phyloP scores from a whole-genome alignment of 2,797 vertebrate genomes.

The Aulostomus chinensis region DNA sequence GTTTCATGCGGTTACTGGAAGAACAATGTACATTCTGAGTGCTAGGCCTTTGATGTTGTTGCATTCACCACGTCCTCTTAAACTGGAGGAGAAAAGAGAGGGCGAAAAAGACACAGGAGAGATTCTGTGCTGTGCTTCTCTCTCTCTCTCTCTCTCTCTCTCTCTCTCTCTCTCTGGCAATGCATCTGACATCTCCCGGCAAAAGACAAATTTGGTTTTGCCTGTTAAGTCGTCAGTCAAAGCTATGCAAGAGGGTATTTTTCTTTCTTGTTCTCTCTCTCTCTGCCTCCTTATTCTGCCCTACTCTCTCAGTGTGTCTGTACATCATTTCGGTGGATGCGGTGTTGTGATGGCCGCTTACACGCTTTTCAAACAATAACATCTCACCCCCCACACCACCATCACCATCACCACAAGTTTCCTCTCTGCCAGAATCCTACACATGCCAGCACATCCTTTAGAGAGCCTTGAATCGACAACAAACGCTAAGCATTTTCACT shows the following conservation, averaged over 20 bases:
- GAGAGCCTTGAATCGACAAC: slow-evolving; percentile 79
- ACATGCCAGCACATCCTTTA: slow-evolving; percentile 80
- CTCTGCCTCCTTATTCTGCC: slow-evolving; percentile 16
- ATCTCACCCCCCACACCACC: slow-evolving; percentile 48
- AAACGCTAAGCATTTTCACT: slow-evolving; percentile 73
- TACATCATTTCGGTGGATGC: slow-evolving; percentile 71
- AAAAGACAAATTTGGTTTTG: slow-evolving; percentile 81
- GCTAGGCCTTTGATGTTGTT: slow-evolving; percentile 79
- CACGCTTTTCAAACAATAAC: slow-evolving; percentile 81
- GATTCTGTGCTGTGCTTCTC: slow-evolving; percentile 70
- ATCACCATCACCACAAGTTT: slow-evolving; percentile 50
- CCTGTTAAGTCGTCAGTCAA: slow-evolving; percentile 81
- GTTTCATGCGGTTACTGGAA: slow-evolving; percentile 81
- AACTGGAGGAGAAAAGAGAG: slow-evolving; percentile 74
- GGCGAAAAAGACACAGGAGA: slow-evolving; percentile 69
- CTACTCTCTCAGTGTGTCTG: slow-evolving; percentile 35
- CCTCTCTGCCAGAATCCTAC: slow-evolving; percentile 73
- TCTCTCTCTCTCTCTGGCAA: slow-evolving; percentile 73
- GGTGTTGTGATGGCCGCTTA: slow-evolving; percentile 76
- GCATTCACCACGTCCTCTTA: slow-evolving; percentile 81
- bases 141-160: slow-evolving; percentile 27
- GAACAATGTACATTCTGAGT: slow-evolving; percentile 81
- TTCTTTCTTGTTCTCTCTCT: slow-evolving; percentile 19
- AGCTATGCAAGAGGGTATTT: slow-evolving; percentile 66
- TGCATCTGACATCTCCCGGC: slow-evolving; percentile 79